These are phyloP conservation scores for Lepisosteus osseus DNA, from an alignment of 2,113 vertebrate genomes.

Conservation along the genomic window DNA sequence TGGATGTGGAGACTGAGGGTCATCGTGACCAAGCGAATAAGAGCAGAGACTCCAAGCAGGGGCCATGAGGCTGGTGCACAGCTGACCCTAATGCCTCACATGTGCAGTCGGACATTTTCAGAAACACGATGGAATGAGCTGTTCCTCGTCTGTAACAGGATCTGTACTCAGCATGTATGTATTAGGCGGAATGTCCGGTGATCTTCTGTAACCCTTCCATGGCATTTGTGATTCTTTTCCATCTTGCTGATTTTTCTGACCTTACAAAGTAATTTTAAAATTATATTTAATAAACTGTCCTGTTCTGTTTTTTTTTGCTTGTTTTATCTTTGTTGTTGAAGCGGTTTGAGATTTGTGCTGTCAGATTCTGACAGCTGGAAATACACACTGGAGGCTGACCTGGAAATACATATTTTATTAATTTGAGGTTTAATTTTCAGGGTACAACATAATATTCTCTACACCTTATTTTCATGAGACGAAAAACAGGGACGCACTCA, in stretches of 20 bases:
- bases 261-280: constrained; percentile 61
- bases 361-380: too few relatives aligned
- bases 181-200: constrained; percentile 33
- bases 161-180: constrained; percentile 53
- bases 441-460: too few relatives aligned
- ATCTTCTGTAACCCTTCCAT: constrained; percentile 57
- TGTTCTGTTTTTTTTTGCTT: constrained; percentile 50
- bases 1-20: too few relatives aligned
- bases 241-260: constrained; percentile 56
- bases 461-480: too few relatives aligned
- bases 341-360: too few relatives aligned
- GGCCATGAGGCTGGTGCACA: background rate
- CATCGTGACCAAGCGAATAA: too few relatives aligned
- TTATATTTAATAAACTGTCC: constrained; percentile 77
- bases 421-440: too few relatives aligned
- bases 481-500: too few relatives aligned
- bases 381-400: too few relatives aligned
- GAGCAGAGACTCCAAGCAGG: too few relatives aligned
- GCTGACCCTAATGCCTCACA: constrained; percentile 3
- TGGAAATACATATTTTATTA: too few relatives aligned
- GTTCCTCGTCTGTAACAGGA: constrained; percentile 34
- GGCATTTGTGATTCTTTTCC: constrained; percentile 50
- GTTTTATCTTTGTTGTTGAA: too few relatives aligned
- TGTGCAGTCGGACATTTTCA: constrained; percentile 1
- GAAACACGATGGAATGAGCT: background rate